Percentiles rank a stretch among this genome's conserved stretches.
phyloP scores from a whole-genome alignment of 2,113 vertebrate species.

The Gila orcuttii region DNA sequence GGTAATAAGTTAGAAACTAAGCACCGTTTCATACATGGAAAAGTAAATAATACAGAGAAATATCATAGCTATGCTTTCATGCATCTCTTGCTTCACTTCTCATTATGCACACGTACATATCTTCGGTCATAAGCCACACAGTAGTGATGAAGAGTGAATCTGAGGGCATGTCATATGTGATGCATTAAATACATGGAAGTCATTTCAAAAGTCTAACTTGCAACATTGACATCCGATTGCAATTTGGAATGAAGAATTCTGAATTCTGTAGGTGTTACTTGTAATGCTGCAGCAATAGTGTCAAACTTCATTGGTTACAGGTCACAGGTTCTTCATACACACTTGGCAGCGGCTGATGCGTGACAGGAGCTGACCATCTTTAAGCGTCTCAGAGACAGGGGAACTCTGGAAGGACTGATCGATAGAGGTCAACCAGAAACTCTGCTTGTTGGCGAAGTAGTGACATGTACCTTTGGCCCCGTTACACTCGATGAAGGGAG shows the following conservation, averaged over 20 bases:
- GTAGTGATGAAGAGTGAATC: neutral
- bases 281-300: constrained; percentile 9
- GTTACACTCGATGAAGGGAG: constrained; percentile 96
- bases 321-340: constrained; percentile 96
- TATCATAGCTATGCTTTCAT: constrained; percentile 27
- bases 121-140: constrained; percentile 54
- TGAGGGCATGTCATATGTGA: neutral
- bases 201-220: constrained; percentile 2
- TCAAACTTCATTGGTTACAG: constrained; percentile 36
- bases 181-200: neutral
- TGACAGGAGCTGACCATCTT: constrained; percentile 91
- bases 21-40: constrained; percentile 81
- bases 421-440: constrained; percentile 94
- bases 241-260: constrained; percentile 5
- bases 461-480: constrained; percentile 94
- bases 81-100: constrained; percentile 32
- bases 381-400: constrained; percentile 85
- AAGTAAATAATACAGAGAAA: constrained; percentile 37
- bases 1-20: constrained; percentile 92
- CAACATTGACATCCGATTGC: neutral
- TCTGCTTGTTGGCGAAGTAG: constrained; percentile 96
- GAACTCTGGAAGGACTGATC: constrained; percentile 85
- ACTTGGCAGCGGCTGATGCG: constrained; percentile 98
- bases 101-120: constrained; percentile 27
- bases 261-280: neutral